These are phyloP conservation scores for Melipona beecheii DNA, from an alignment of 2,888 invertebrate species.

Conservation along the genomic window DNA sequence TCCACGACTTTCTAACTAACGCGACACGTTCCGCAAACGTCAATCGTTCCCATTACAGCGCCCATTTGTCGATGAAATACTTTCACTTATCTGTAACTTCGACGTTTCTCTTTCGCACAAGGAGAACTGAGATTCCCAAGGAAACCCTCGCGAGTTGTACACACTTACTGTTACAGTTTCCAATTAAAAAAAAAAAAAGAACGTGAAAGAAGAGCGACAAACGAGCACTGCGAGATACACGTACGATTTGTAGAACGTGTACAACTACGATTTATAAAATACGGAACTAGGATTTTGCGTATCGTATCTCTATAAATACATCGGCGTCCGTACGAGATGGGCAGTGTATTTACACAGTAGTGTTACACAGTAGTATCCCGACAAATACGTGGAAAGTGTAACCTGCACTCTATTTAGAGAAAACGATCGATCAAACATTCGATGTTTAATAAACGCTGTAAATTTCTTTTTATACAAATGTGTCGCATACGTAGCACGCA, in stretches of 20 bases:
- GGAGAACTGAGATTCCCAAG: constrained; percentile 2
- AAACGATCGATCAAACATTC: constrained; percentile 36
- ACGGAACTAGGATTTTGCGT: neutral
- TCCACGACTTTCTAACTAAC: constrained; percentile 32
- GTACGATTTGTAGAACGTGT: neutral
- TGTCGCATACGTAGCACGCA: constrained; percentile 33
- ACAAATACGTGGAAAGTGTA: constrained; percentile 36
- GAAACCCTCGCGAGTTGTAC: neutral
- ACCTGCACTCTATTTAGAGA: constrained; percentile 19
- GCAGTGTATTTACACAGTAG: constrained; percentile 48
- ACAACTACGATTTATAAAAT: constrained; percentile 4
- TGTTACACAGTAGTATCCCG: constrained; percentile 12
- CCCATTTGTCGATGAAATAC: constrained; percentile 43
- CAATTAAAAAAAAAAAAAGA: neutral
- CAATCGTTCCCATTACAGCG: constrained; percentile 41
- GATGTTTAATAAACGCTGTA: constrained; percentile 17
- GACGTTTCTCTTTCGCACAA: constrained; percentile 19
- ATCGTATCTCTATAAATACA: constrained; percentile 6
- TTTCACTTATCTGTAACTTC: constrained; percentile 47
- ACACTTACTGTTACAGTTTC: neutral
- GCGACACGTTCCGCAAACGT: constrained; percentile 3
- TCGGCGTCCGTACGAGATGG: constrained; percentile 14
- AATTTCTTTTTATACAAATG: constrained; percentile 28
- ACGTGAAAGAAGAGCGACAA: constrained; percentile 6
- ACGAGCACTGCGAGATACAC: constrained; percentile 5